Conservation (phyloP, 2,888 invertebrate species). For the Ceraclea dissimilis region DNA sequence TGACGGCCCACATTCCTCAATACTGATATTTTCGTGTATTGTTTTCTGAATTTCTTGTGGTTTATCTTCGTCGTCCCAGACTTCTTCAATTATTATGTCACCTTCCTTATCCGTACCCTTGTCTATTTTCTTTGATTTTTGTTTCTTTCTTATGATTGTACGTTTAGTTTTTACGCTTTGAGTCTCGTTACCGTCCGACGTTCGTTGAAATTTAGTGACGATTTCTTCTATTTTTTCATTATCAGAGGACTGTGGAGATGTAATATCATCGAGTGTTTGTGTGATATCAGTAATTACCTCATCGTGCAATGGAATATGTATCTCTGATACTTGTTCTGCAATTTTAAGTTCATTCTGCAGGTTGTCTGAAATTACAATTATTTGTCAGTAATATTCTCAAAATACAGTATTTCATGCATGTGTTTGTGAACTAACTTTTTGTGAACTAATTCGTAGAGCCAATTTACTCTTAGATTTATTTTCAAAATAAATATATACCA, state of each 20-base stretch:
- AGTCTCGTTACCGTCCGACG: constrained; percentile 45
- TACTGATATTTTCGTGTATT: constrained; percentile 34
- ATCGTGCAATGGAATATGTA: constrained; percentile 6
- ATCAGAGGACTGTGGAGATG: constrained; percentile 39
- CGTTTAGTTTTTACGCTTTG: constrained; percentile 51
- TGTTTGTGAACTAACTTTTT: no score
- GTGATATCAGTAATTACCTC: constrained; percentile 10
- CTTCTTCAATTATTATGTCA: constrained; percentile 48
- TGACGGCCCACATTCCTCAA: constrained; percentile 37
- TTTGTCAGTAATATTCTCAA: constrained; percentile 20
- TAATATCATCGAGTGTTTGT: constrained; percentile 11
- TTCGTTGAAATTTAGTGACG: constrained; percentile 49
- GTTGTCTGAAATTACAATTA: constrained; percentile 17
- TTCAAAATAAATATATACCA: no score
- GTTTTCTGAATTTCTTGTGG: constrained; percentile 17
- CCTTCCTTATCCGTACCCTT: constrained; percentile 28
- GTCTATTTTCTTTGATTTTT: constrained; percentile 28
- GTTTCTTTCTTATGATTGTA: constrained; percentile 46
- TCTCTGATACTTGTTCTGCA: constrained; percentile 8
- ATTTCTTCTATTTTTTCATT: constrained; percentile 54
- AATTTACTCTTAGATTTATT: no score
- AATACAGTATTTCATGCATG: no score
- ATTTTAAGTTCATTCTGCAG: constrained; percentile 13
- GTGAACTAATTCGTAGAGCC: no score
- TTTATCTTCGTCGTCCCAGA: constrained; percentile 37